Evolutionary conservation across 2,797 vertebrate genomes (phyloP).

Genomic region (Myotis findleyi): DNA sequence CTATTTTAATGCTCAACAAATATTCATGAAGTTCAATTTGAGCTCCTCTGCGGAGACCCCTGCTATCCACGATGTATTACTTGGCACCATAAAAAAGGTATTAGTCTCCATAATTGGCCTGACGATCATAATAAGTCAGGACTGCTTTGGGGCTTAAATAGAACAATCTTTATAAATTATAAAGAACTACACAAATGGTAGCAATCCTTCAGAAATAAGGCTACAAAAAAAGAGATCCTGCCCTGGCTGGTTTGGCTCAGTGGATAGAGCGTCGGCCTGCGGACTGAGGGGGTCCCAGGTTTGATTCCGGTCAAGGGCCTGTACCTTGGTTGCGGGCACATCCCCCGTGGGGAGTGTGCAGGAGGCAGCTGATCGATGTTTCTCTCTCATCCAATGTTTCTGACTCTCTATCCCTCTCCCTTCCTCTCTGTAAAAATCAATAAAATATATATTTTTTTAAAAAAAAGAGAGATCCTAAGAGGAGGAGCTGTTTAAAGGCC

Average conservation of each 20-base stretch:
- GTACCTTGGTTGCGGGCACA: too few relatives aligned
- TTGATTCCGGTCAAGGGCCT: too few relatives aligned
- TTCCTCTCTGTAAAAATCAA: too few relatives aligned
- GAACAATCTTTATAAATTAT: constrained; percentile 27
- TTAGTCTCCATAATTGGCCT: constrained; percentile 28
- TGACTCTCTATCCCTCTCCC: too few relatives aligned
- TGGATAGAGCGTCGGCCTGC: too few relatives aligned
- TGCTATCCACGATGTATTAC: not conserved
- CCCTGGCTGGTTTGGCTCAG: too few relatives aligned
- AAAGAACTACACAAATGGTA: not conserved
- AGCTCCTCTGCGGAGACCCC: constrained; percentile 38
- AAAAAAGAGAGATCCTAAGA: not conserved
- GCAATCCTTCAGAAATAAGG: not conserved
- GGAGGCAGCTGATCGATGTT: too few relatives aligned
- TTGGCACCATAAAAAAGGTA: not conserved
- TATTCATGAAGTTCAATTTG: constrained; percentile 9
- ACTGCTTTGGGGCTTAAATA: not conserved
- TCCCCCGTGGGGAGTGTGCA: too few relatives aligned
- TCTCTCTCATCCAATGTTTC: too few relatives aligned
- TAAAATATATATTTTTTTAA: too few relatives aligned
- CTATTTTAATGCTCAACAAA: not conserved
- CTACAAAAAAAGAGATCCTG: not conserved
- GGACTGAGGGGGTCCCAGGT: too few relatives aligned
- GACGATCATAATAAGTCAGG: constrained; percentile 18
- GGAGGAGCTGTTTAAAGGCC: not conserved